Evolutionary conservation across 2,888 invertebrate species (phyloP), one percentile per base, ranked within the genome.

Genomic region (Caenorhabditis auriculariae): DNA sequence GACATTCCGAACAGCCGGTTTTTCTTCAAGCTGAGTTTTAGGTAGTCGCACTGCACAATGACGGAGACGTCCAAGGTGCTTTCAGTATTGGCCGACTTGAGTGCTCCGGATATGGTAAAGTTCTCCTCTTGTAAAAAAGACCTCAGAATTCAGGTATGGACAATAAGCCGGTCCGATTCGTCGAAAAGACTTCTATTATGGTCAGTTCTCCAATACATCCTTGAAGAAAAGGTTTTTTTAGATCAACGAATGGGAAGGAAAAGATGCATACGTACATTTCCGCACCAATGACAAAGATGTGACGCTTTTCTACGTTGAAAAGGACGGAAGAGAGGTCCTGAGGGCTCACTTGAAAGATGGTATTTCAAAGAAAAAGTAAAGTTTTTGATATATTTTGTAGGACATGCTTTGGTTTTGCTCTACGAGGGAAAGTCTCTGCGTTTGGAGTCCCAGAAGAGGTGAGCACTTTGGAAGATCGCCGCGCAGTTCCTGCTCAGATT

Each of bases 51-150:
- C 49, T 67, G 26, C 59, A 63, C 37, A 47, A 62, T 28, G 60
- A 63, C 15, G 60, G 54, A 6, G 59, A 62, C 53, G 72, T 73
- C 9, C 42, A 49, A 15, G 75, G 67, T 4, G 47, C 57, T 9
- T 53, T 77, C 46, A 68, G 70, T 1, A 41, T 78, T 32, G 71
- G 72, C 3, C 59, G 65, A 9, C 54, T 78, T 27, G 55, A 66
- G 32, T 78, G 78, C 38, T 49, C 48, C 1, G 76, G 77, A 38
- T 70, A 71, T 39, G 60, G 72, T 66, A 15, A 32, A 42, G 23
- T 24, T 23, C n/a, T 27, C 0, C 12, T 28, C 4, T 15, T n/a
- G n/a, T n/a, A n/a, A n/a, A n/a, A n/a, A n/a, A 32, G 21, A 15
- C 5, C 17, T 45, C 2, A 7, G 24, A 43, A 19, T n/a, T 38